These are phyloP conservation scores for Hemiscyllium ocellatum DNA, from an alignment of 2,113 vertebrate species.

Conservation along the genomic window DNA sequence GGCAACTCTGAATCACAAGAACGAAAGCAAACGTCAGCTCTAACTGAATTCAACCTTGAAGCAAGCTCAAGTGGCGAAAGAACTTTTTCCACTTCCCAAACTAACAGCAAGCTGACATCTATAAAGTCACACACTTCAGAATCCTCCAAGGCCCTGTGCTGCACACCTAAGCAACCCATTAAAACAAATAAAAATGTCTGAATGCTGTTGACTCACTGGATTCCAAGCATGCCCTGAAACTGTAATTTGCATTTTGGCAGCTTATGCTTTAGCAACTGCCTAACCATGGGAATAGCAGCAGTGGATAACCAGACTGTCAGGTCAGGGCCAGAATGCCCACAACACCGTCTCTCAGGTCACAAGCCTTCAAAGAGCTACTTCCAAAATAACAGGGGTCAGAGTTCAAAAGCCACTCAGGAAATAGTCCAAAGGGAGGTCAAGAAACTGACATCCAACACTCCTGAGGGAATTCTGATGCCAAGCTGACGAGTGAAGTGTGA, in stretches of 20 bases:
- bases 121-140: not conserved
- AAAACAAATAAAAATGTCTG: not conserved
- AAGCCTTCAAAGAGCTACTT: not conserved
- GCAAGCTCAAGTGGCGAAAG: not conserved
- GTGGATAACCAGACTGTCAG: not conserved
- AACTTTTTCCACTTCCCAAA: not conserved
- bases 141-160: not conserved
- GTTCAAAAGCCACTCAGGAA: not conserved
- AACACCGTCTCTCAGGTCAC: not conserved
- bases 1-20: not conserved
- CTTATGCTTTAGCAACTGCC: not conserved
- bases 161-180: not conserved
- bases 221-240: not conserved
- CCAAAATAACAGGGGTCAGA: not conserved
- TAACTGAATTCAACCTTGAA: not conserved
- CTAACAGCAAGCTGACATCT: not conserved
- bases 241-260: not conserved
- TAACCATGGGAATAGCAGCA: not conserved
- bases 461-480: not conserved
- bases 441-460: not conserved
- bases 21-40: not conserved
- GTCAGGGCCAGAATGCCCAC: not conserved
- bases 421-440: not conserved
- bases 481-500: not conserved
- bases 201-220: not conserved